Conservation (phyloP, 2,113 vertebrate genomes). For the Telmatochromis bifrenatus region DNA sequence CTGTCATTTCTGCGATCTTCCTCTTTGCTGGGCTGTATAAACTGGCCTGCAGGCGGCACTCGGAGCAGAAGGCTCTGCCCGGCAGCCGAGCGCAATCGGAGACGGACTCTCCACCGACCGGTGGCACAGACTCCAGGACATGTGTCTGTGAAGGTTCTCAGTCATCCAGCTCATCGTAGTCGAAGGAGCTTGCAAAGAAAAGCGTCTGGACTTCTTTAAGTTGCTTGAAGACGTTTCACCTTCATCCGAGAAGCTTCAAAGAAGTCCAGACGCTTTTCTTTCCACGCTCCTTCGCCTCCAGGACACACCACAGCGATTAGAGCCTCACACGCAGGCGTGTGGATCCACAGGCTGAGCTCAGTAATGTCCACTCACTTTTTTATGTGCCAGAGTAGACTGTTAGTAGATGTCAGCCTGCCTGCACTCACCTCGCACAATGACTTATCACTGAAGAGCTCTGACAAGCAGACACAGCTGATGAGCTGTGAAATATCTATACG, state of each 20-base stretch:
- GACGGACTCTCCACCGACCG: not conserved
- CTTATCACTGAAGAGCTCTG: not conserved
- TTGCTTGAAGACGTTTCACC: accelerated
- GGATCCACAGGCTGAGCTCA: not conserved
- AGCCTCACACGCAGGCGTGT: not conserved
- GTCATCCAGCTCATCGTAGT: not conserved
- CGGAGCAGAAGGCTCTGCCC: not conserved
- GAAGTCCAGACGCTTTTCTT: not conserved
- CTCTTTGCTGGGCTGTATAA: conserved; percentile 74
- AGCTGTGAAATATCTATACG: not conserved
- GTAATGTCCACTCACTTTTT: not conserved
- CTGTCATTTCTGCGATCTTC: conserved; percentile 81
- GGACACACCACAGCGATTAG: not conserved
- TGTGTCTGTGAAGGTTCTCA: not conserved
- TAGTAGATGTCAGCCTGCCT: accelerated
- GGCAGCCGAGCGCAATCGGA: not conserved
- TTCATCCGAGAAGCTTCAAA: not conserved
- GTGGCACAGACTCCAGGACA: not conserved
- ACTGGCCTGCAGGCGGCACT: conserved; percentile 54
- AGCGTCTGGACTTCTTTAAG: accelerated
- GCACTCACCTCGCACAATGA: not conserved
- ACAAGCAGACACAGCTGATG: not conserved
- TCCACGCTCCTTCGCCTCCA: accelerated
- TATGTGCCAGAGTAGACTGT: not conserved
- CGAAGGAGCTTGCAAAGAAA: accelerated